Base-by-base conservation (phyloP, 2,113 vertebrate species). In the Hemiprocne comata region DNA sequence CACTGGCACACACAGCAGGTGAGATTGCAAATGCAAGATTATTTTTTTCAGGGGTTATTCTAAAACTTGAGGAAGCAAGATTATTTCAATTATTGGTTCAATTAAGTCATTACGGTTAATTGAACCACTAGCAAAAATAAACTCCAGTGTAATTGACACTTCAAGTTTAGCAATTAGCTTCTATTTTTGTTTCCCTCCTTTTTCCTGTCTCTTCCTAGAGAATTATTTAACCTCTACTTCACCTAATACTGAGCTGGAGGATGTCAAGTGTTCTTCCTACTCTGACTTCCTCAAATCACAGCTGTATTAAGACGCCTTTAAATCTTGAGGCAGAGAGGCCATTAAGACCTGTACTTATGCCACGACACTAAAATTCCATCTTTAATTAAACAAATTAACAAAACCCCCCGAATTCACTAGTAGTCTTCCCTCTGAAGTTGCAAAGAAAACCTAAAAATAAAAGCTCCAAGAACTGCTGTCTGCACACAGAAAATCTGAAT, bases 41-140 rank as follows among this genome's bases (percentile, higher is more conserved):
- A 15, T 75, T 79, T 91, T 92, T 85, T 94, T 94, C 76, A 85
- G 21, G 20, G 15, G 57, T 90, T 95, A 91, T 89, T 89, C 80
- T 92, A 94, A 94, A 94, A 96, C 44, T 89, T 71, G 65, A 90
- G 84, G 89, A 96, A 94, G 85, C 53, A 78, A 87, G 57, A 94
- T 85, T 92, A 91, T 89, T 93, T 89, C 69, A 94, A 96, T 94
- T 94, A 94, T 82, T 89, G 57, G 38, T 73, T 87, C 93, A 94
- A 96, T 97, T 97, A 94, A 96, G 80, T 87, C 54, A 96, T 97
- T 96, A 94, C 38, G 90, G 76, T 40, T 96, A 96, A 97, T 90
- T 94, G 94, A 95, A 90, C 51, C 65, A 75, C 70, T 76, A 92
- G 36, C 95, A 97, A 80, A 97, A 95, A 96, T 92, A 95, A 94